Percentiles rank a stretch among this genome's conserved stretches.
phyloP scores from a whole-genome alignment of 1,140 invertebrate species.

The Hyphantria cunea region DNA sequence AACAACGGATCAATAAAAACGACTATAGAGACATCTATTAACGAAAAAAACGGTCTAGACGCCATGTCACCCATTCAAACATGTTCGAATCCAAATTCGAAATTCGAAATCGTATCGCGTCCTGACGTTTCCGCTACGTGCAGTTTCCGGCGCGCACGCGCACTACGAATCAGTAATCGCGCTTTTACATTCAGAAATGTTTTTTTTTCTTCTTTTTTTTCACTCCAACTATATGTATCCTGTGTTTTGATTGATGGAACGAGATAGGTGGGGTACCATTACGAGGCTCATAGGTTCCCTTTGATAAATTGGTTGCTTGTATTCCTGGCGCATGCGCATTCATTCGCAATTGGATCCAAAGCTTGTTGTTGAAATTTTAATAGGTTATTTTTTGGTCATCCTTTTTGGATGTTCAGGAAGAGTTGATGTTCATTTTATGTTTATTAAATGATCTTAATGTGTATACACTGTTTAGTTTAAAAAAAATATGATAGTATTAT shows the following conservation, averaged over 20 bases:
- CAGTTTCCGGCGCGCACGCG: slow-evolving; percentile 72
- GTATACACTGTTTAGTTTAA: neutral
- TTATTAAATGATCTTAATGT: neutral
- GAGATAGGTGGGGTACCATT: slow-evolving; percentile 56
- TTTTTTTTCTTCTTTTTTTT: slow-evolving; percentile 57
- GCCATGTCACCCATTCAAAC: slow-evolving; percentile 61
- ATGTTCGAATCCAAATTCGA: slow-evolving; percentile 67
- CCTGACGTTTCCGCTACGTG: slow-evolving; percentile 80
- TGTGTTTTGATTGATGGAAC: slow-evolving; percentile 72
- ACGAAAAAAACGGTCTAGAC: slow-evolving; percentile 57
- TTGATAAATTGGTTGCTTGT: slow-evolving; percentile 66
- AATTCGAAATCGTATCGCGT: slow-evolving; percentile 79
- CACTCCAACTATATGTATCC: slow-evolving; percentile 66
- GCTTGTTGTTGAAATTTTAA: slow-evolving; percentile 26
- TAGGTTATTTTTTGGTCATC: slow-evolving; percentile 11
- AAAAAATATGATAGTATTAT: neutral
- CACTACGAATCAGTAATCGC: slow-evolving; percentile 72
- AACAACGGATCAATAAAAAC: slow-evolving; percentile 46
- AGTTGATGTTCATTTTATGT: slow-evolving; percentile 14
- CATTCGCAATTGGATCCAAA: slow-evolving; percentile 42
- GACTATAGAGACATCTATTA: slow-evolving; percentile 47
- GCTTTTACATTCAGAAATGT: slow-evolving; percentile 60
- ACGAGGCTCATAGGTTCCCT: slow-evolving; percentile 42
- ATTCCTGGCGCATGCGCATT: slow-evolving; percentile 48
- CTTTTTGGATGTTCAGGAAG: slow-evolving; percentile 16